These are phyloP conservation scores for Urophycis tenuis DNA, from an alignment of 2,797 vertebrate species.

Conservation along the genomic window DNA sequence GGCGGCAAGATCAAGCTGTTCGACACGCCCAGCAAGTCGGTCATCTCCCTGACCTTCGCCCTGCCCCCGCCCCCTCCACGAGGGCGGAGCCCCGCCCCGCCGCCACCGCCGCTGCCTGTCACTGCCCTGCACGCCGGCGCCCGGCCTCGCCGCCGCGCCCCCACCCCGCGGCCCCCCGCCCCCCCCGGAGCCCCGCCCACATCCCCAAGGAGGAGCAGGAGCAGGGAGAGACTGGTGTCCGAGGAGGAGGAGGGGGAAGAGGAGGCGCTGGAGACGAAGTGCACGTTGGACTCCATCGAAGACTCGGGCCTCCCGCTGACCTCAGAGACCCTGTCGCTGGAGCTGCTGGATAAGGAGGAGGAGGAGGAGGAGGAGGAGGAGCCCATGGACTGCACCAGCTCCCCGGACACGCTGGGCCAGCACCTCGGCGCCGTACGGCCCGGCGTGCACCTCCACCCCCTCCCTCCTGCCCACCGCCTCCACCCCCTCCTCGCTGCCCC, in stretches of 20 bases:
- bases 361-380: conserved; percentile 45
- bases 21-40: conserved; percentile 87
- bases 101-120: conserved; percentile 80
- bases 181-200: conserved; percentile 7
- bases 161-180: conserved; percentile 32
- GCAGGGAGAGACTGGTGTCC: conserved; percentile 13
- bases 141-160: conserved; percentile 65
- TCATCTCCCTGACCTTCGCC: conserved; percentile 82
- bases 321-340: conserved; percentile 50
- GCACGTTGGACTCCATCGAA: neutral
- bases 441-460: conserved; percentile 41
- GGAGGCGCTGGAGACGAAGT: conserved; percentile 11
- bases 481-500: conserved; percentile 34
- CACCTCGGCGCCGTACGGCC: conserved; percentile 29
- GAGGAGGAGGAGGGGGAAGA: conserved; percentile 17
- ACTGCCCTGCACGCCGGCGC: conserved; percentile 79
- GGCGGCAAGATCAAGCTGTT: conserved; percentile 96
- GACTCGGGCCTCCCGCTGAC: conserved; percentile 66
- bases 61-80: conserved; percentile 69
- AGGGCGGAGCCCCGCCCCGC: conserved; percentile 47
- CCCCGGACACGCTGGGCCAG: conserved; percentile 67
- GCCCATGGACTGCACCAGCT: conserved; percentile 75
- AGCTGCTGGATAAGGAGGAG: conserved; percentile 36
- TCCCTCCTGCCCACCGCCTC: conserved; percentile 34
- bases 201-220: conserved; percentile 15